These are phyloP conservation scores for Rhodophaea formosa DNA, from an alignment of 2,888 invertebrate genomes.

Conservation along the genomic window DNA sequence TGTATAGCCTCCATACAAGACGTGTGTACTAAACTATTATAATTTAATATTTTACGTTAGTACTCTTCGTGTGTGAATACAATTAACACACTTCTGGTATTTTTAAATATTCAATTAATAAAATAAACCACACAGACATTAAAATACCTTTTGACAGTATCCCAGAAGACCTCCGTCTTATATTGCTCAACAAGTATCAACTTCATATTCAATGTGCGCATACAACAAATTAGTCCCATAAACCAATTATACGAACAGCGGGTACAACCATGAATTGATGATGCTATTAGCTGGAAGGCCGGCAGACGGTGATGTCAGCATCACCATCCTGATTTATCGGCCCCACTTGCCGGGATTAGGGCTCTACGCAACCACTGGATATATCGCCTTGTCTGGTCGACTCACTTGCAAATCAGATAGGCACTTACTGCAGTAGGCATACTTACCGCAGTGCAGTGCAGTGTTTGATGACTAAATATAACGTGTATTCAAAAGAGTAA, in stretches of 20 bases:
- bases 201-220: not conserved
- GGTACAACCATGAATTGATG: conserved; percentile 54
- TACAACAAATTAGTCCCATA: conserved; percentile 40
- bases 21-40: too few relatives aligned
- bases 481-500: too few relatives aligned
- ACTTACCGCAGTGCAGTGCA: not conserved
- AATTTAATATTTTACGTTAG: too few relatives aligned
- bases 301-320: conserved; percentile 72
- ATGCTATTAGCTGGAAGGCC: conserved; percentile 66
- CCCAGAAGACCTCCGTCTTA: not conserved
- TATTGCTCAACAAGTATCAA: not conserved
- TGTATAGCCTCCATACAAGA: too few relatives aligned
- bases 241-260: conserved; percentile 42
- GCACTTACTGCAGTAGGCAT: not conserved
- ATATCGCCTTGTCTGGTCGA: not conserved
- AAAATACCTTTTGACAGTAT: not conserved
- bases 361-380: conserved; percentile 28
- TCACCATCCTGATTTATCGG: conserved; percentile 67
- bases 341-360: conserved; percentile 63
- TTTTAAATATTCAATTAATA: not conserved
- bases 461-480: too few relatives aligned
- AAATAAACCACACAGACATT: not conserved
- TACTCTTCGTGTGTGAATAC: too few relatives aligned
- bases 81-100: too few relatives aligned
- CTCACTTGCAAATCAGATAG: not conserved